Percentiles rank a stretch among this genome's conserved stretches.
Evolutionary conservation across 2,888 invertebrate genomes (phyloP).

Genomic region (Melitaea athalia): DNA sequence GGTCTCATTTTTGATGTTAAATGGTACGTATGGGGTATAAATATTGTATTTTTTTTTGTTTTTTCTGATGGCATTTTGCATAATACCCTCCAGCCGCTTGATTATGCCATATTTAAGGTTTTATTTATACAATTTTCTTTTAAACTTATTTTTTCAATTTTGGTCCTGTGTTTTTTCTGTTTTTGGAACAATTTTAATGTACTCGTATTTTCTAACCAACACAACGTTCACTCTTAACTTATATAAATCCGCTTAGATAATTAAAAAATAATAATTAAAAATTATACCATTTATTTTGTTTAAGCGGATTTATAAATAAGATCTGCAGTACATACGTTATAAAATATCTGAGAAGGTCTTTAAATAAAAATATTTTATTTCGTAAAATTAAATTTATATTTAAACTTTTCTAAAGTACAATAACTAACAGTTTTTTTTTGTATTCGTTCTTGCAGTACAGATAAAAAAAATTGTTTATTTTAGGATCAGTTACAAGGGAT

Average conservation of each 20-base stretch:
- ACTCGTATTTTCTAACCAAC: not conserved
- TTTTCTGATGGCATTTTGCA: slow-evolving; percentile 59
- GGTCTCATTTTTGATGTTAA: slow-evolving; percentile 67
- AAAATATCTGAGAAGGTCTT: too few species aligned
- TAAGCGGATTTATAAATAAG: too few species aligned
- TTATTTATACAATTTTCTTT: slow-evolving; percentile 37
- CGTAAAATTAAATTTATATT: not conserved
- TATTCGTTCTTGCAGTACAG: too few species aligned
- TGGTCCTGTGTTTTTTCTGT: not conserved
- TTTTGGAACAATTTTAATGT: not conserved
- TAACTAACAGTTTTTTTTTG: too few species aligned
- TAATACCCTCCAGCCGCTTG: slow-evolving; percentile 51
- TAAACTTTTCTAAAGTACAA: too few species aligned
- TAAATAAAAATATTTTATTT: not conserved
- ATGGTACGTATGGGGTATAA: slow-evolving; percentile 70
- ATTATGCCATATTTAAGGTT: slow-evolving; percentile 53
- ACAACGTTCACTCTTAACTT: not conserved
- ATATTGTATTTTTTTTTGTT: slow-evolving; percentile 63
- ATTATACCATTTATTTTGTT: too few species aligned
- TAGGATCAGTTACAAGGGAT: too few species aligned
- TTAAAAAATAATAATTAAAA: too few species aligned
- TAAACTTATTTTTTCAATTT: slow-evolving; percentile 26
- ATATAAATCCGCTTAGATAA: not conserved
- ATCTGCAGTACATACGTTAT: too few species aligned
- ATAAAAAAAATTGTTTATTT: too few species aligned